A percentile compares a stretch with the other conserved stretches of the same genome.
Evolutionary conservation across 2,888 invertebrate genomes (phyloP).

Genomic region (Loripinus fragilis): DNA sequence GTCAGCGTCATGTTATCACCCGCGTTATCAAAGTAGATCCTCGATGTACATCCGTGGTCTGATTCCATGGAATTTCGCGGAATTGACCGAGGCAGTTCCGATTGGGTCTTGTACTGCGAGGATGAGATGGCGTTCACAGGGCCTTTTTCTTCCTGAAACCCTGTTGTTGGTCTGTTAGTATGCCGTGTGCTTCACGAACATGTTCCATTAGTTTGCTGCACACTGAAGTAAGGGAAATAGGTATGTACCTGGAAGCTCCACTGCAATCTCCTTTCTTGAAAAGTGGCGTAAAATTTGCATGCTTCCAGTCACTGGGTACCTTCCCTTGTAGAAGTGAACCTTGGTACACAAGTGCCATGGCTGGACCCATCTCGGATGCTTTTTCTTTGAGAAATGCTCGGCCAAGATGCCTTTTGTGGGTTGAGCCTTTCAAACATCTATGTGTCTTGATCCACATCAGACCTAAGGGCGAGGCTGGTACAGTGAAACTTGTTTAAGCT

Average conservation of each 20-base stretch:
- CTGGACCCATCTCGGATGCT: conserved; percentile 31
- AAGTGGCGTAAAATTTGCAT: conserved; percentile 43
- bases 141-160: conserved; percentile 49
- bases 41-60: no score
- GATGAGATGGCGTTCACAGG: conserved; percentile 58
- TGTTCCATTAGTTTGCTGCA: conserved; percentile 61
- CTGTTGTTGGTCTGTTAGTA: conserved; percentile 51
- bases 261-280: conserved; percentile 51
- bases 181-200: conserved; percentile 49
- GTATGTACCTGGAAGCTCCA: conserved; percentile 51
- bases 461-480: no score
- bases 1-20: no score
- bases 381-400: conserved; percentile 31
- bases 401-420: conserved; percentile 41
- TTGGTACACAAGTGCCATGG: conserved; percentile 37
- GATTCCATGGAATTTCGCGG: no score
- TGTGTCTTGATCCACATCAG: no score
- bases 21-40: no score
- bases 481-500: no score
- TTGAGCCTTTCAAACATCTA: no score
- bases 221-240: conserved; percentile 54
- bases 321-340: conserved; percentile 31
- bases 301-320: conserved; percentile 50
- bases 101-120: conserved; percentile 45
- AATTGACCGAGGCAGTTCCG: no score